phyloP scores from a whole-genome alignment of 1,140 invertebrate species.

The Sesamia nonagrioides region DNA sequence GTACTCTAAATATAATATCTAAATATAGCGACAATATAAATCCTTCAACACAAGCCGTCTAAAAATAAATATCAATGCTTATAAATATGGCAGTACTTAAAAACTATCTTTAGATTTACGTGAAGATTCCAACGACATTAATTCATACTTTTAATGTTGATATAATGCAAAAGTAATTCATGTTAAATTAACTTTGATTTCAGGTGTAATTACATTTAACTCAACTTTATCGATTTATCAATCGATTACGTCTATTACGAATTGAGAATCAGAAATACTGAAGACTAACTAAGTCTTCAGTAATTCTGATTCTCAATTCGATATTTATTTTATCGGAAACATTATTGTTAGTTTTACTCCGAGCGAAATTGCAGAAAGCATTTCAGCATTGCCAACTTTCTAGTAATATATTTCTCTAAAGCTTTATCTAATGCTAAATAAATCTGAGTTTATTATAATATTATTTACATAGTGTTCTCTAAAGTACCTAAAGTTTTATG shows the following conservation, averaged over 20 bases:
- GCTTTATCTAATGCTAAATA: constrained; percentile 45
- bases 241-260: too few species aligned
- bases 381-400: constrained; percentile 17
- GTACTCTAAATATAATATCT: constrained; percentile 38
- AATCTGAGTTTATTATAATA: constrained; percentile 23
- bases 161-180: too few species aligned
- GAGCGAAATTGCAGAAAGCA: not conserved
- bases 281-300: too few species aligned
- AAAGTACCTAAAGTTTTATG: constrained; percentile 13
- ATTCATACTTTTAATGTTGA: not conserved
- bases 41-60: constrained; percentile 50
- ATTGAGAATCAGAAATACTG: too few species aligned
- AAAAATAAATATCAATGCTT: constrained; percentile 59
- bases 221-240: too few species aligned
- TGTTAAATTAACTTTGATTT: too few species aligned
- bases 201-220: too few species aligned
- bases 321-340: not conserved
- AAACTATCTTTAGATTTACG: constrained; percentile 25
- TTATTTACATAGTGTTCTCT: constrained; percentile 45
- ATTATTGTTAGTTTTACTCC: not conserved
- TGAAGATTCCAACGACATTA: constrained; percentile 15
- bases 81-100: constrained; percentile 58
- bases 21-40: constrained; percentile 30
- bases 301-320: not conserved
- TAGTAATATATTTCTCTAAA: constrained; percentile 34